These are phyloP conservation scores for Lomographa bimaculata DNA, from an alignment of 2,888 invertebrate species.

Conservation along the genomic window DNA sequence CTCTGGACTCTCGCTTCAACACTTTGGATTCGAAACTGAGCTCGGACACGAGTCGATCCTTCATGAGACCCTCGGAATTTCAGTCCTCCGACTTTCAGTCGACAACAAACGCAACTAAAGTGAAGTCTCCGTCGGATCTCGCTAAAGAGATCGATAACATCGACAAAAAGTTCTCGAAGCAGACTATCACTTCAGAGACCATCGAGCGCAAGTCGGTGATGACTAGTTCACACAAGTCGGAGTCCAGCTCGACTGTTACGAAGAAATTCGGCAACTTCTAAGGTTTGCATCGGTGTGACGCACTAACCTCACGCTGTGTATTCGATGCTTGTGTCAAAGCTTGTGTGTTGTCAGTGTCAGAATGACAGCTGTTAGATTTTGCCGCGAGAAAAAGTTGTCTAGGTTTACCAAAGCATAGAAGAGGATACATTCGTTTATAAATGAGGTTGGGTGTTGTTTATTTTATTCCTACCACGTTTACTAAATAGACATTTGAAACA, in stretches of 20 bases:
- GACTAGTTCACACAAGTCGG: slow-evolving; percentile 84
- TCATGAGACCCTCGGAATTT: slow-evolving; percentile 80
- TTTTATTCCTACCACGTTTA: no score
- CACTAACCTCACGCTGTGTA: slow-evolving; percentile 23
- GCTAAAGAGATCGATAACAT: slow-evolving; percentile 81
- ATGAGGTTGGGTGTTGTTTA: no score
- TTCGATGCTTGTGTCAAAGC: slow-evolving; percentile 23
- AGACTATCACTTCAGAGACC: slow-evolving; percentile 87
- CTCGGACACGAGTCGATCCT: slow-evolving; percentile 75
- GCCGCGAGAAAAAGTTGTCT: slow-evolving; percentile 11
- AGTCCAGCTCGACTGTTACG: slow-evolving; percentile 82
- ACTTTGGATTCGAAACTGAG: slow-evolving; percentile 73
- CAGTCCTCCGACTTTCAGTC: slow-evolving; percentile 65
- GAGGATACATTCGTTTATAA: no score
- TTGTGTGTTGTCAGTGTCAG: slow-evolving; percentile 30
- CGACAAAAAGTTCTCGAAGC: slow-evolving; percentile 86
- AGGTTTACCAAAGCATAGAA: no score
- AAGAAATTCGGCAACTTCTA: slow-evolving; percentile 80
- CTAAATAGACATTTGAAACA: no score
- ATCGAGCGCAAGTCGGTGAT: slow-evolving; percentile 87
- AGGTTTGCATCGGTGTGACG: slow-evolving; percentile 42
- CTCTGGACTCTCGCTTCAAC: slow-evolving; percentile 72
- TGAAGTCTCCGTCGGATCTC: slow-evolving; percentile 66
- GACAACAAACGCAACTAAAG: slow-evolving; percentile 52
- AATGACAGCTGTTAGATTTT: slow-evolving; percentile 24